phyloP scores from a whole-genome alignment of 2,797 vertebrate genomes.

The Epinephelus coioides region DNA sequence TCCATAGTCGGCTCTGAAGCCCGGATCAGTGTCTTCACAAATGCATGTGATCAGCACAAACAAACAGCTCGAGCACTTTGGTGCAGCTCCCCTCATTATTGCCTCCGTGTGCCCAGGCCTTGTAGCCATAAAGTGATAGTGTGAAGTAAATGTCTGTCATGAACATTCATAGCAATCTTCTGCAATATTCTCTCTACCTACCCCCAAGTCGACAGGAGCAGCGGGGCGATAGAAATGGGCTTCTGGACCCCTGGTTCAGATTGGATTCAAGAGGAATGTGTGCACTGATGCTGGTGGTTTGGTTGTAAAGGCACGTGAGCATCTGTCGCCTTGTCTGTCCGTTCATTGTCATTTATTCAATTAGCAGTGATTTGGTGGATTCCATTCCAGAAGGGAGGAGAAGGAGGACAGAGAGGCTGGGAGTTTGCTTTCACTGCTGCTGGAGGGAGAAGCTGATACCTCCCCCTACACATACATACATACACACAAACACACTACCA shows the following conservation, averaged over 20 bases:
- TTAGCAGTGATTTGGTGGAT: conserved; percentile 87
- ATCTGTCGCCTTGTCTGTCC: conserved; percentile 93
- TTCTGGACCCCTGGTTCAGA: conserved; percentile 73
- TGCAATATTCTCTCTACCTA: conserved; percentile 15
- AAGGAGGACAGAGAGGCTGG: conserved; percentile 39
- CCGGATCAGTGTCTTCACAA: conserved; percentile 20
- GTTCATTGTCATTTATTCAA: conserved; percentile 95
- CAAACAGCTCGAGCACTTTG: conserved; percentile 8
- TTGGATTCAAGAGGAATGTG: conserved; percentile 83
- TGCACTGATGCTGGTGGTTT: conserved; percentile 55
- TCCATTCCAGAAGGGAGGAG: conserved; percentile 72
- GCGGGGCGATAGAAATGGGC: conserved; percentile 86
- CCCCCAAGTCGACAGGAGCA: conserved; percentile 85
- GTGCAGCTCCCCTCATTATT: conserved; percentile 32
- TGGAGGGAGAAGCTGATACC: conserved; percentile 55
- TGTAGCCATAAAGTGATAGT: conserved; percentile 85
- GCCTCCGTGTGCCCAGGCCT: conserved; percentile 27
- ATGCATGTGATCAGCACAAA: conserved; percentile 52
- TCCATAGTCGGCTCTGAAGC: conserved; percentile 30
- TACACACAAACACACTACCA: conserved; percentile 29
- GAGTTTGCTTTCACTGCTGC: conserved; percentile 70
- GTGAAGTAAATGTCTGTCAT: conserved; percentile 87
- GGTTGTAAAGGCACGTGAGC: conserved; percentile 98
- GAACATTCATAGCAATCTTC: conserved; percentile 72
- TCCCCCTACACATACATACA: conserved; percentile 38